Evolutionary conservation across 1,140 invertebrate species (phyloP), one percentile per base, ranked within the genome.

Genomic region (Brachionus rubens): DNA sequence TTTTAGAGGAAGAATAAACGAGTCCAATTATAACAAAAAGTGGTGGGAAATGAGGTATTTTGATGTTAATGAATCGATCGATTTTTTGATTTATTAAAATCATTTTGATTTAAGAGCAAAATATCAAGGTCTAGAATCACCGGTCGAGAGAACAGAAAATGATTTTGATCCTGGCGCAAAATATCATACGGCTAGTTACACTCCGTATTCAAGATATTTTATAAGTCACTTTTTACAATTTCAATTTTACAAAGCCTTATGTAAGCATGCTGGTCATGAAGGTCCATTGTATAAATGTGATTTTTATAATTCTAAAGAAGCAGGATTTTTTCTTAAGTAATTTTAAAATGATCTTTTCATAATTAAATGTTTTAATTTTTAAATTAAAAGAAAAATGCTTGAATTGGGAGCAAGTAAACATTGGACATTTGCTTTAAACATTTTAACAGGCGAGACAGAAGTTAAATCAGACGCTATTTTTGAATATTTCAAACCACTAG

Each of bases 201-300:
- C 77, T 30, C 81, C 80, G 1, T 82, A 82, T 72, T 80, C 80
- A 21, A 94, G 93, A 83, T 95, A 95, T 84, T 96, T 96, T 85
- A 91, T 96, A 21, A 91, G 91, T 77, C 91, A 90, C 2, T 87
- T 96, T 3, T 87, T 94, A 1, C 92, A 96, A 83, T 96, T 95
- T 86, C 93, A 97, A 84, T 88, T 96, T 24, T 92, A 94, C 82
- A 86, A 91, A 48, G 87, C 90, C 0, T 83, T 96, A 62, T 96
- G 93, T 81, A 86, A 88, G 40, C 88, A 89, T 0, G 89, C 92
- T 0, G 90, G 90, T 2, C 90, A 94, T 82, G 81, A 81, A 9
- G 89, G 88, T 75, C 90, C 90, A 0, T 83, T 96, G 7, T 91
- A 95, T 83, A 90, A 90, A 80, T 97, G 94, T 84, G 92, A 96